Conservation (phyloP, 2,888 invertebrate genomes). For the Philopedon plagiatum region DNA sequence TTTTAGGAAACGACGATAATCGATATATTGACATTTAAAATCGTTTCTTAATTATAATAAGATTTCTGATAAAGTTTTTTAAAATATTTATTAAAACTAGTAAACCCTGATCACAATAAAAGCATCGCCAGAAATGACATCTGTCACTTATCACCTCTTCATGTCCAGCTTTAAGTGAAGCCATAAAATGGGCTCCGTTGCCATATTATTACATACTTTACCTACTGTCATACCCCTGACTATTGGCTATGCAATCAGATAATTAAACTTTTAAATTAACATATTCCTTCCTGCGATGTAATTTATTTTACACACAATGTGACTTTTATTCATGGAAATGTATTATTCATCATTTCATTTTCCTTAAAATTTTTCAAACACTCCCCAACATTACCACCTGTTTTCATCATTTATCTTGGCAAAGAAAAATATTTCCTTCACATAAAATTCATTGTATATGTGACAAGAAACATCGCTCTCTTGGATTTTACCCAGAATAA, state of each 20-base stretch:
- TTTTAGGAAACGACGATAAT: too few species aligned
- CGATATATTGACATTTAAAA: too few species aligned
- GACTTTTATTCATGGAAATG: slow-evolving; percentile 18
- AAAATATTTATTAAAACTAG: too few species aligned
- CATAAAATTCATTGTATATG: slow-evolving; percentile 44
- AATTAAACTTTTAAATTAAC: not conserved
- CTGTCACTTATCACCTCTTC: too few species aligned
- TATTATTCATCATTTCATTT: slow-evolving; percentile 32
- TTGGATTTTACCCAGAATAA: slow-evolving; percentile 35
- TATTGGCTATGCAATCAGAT: not conserved
- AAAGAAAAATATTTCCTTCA: slow-evolving; percentile 32
- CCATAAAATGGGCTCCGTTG: too few species aligned
- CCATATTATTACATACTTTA: too few species aligned
- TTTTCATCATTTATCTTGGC: slow-evolving; percentile 38
- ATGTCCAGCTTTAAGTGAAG: too few species aligned
- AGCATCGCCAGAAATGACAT: too few species aligned
- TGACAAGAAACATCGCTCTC: slow-evolving; percentile 43
- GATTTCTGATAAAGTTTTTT: too few species aligned
- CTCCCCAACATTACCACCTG: slow-evolving; percentile 33
- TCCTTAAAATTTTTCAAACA: slow-evolving; percentile 25
- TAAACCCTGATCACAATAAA: too few species aligned
- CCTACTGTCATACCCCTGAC: too few species aligned
- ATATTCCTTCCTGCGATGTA: not conserved
- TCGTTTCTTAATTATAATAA: too few species aligned
- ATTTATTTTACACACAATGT: slow-evolving; percentile 15